Evolutionary conservation across 2,113 vertebrate species (phyloP).

Genomic region (Taurulus bubalis): DNA sequence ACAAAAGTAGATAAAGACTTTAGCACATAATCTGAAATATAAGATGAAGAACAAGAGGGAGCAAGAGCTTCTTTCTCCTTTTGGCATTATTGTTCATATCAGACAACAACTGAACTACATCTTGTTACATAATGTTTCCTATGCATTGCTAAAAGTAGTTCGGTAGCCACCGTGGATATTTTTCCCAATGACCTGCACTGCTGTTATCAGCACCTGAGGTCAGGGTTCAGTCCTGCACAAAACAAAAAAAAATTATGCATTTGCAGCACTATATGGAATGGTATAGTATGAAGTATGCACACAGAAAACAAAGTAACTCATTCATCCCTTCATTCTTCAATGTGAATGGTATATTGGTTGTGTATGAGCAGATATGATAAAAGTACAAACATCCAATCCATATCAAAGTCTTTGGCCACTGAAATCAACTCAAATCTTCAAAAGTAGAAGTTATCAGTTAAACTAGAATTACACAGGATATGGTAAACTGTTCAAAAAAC

Average conservation of each 20-base stretch:
- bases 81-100: background rate
- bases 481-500: background rate
- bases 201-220: too few species aligned
- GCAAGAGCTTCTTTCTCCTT: constrained; percentile 12
- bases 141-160: background rate
- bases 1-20: background rate
- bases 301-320: background rate
- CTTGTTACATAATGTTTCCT: background rate
- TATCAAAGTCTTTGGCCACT: too few species aligned
- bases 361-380: background rate
- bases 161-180: background rate
- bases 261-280: too few species aligned
- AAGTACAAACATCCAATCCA: too few species aligned
- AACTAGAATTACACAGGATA: background rate
- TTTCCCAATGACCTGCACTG: too few species aligned
- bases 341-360: background rate
- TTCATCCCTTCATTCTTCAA: background rate
- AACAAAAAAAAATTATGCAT: too few species aligned
- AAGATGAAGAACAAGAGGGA: constrained; percentile 13
- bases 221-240: too few species aligned
- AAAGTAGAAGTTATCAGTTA: too few species aligned
- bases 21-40: constrained; percentile 13
- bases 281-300: background rate
- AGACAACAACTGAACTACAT: too few species aligned
- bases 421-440: too few species aligned